Conservation (phyloP, 2,888 invertebrate genomes). For the Lasioglossum morio region DNA sequence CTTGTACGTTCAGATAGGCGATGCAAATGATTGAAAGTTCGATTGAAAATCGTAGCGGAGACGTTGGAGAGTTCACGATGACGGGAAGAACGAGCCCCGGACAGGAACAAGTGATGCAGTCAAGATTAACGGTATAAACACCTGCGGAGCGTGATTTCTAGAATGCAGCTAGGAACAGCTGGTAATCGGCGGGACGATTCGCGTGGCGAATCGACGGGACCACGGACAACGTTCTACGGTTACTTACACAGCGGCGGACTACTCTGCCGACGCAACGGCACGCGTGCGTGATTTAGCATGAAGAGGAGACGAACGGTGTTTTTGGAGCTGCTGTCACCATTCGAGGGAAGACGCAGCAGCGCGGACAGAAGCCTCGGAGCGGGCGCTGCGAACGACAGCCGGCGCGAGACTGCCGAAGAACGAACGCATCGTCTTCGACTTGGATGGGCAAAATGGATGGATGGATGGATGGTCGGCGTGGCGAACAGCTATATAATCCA, state of each 20-base stretch:
- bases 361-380: conserved; percentile 29
- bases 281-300: neutral
- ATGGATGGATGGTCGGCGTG: conserved; percentile 55
- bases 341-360: neutral
- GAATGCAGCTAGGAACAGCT: conserved; percentile 11
- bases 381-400: conserved; percentile 68
- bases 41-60: neutral
- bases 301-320: neutral
- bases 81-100: neutral
- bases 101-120: neutral
- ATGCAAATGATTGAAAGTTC: neutral
- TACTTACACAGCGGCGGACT: conserved; percentile 5
- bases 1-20: neutral
- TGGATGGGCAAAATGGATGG: conserved; percentile 64
- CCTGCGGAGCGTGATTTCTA: conserved; percentile 1
- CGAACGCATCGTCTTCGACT: conserved; percentile 66
- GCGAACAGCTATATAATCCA: conserved; percentile 4
- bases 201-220: neutral
- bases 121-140: conserved; percentile 31
- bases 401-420: conserved; percentile 53
- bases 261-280: neutral
- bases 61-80: neutral
- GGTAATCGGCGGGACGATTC: neutral
- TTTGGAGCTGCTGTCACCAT: neutral
- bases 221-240: neutral